Evolutionary conservation across 1,140 invertebrate genomes (phyloP).

Genomic region (Chelonus insularis): DNA sequence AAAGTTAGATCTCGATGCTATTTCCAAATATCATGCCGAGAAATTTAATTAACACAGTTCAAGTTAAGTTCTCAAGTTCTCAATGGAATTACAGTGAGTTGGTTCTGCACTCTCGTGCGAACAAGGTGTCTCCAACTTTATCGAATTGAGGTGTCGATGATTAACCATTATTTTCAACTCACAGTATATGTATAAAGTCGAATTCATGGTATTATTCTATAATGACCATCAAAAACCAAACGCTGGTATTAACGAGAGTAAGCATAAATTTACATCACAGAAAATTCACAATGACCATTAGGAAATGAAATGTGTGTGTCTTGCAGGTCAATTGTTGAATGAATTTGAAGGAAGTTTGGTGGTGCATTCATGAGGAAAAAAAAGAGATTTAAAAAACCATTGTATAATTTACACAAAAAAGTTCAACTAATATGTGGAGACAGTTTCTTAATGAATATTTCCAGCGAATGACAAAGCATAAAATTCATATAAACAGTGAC

Average conservation of each 20-base stretch:
- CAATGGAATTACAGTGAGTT: slow-evolving; percentile 24
- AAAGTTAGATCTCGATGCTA: not conserved
- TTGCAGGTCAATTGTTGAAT: no score
- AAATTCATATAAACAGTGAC: slow-evolving; percentile 32
- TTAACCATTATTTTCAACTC: slow-evolving; percentile 16
- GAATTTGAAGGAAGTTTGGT: no score
- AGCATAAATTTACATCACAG: no score
- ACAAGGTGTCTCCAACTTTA: slow-evolving; percentile 7
- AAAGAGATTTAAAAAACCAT: not conserved
- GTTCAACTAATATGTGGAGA: not conserved
- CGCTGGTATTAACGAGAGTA: no score
- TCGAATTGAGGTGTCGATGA: slow-evolving; percentile 16
- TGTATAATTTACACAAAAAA: not conserved
- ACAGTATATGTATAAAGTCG: not conserved
- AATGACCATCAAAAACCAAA: no score
- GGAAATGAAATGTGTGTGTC: no score
- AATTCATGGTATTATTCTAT: no score
- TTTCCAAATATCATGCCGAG: not conserved
- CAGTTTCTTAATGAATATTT: not conserved
- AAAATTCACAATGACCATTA: no score
- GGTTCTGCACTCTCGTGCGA: no score
- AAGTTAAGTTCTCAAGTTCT: slow-evolving; percentile 4
- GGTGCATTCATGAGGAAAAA: not conserved
- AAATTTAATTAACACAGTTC: not conserved
- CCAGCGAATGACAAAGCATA: not conserved